Base-by-base conservation (phyloP, 92 coral and sea anemone genomes). In the Micromussa lordhowensis region DNA sequence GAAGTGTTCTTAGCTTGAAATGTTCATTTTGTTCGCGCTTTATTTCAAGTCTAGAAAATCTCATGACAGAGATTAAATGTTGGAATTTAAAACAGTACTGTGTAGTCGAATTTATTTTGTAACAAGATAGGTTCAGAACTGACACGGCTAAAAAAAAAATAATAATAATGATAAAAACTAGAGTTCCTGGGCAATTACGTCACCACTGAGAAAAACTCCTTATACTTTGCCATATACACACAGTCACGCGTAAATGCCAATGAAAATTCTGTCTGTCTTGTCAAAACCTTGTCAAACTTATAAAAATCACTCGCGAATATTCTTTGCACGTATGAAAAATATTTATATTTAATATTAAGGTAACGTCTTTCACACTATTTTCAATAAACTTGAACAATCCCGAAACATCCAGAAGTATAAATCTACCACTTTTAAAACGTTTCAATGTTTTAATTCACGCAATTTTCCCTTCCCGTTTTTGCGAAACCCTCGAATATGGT, bases 211-310 rank as follows among this genome's bases (percentile, higher is more conserved):
- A 8, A 71, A 17, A 8, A 31, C 76, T 15, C 3, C 10, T 2
- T 16, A 21, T n/a, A 28, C 29, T n/a, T 68, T 12, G 32, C 73
- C 16, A 26, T 24, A 12, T 40, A 44, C 51, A 44, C 51, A 8
- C 51, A 73, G 26, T 73, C 78, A 36, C 53, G 53, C 49, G 16
- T 11, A 73, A 18, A 7, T 12, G 34, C 15, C 51, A 21, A 73
- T 21, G 53, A 35, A 73, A 15, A 14, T 71, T 32, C 26, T 73
- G 14, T 2, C 49, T 73, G 11, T 73, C 53, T 35, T 73, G 53
- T 35, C 53, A 73, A 61, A 73, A 73, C 49, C 49, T 18, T 73
- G 49, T 73, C n/a, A 73, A 73, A 73, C 78, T 34, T 73, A 28
- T 22, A 32, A 73, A n/a, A 19, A 73, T 53, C 78, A 73, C 78